Conservation (phyloP, 2,888 invertebrate species). For the Erynnis tages region DNA sequence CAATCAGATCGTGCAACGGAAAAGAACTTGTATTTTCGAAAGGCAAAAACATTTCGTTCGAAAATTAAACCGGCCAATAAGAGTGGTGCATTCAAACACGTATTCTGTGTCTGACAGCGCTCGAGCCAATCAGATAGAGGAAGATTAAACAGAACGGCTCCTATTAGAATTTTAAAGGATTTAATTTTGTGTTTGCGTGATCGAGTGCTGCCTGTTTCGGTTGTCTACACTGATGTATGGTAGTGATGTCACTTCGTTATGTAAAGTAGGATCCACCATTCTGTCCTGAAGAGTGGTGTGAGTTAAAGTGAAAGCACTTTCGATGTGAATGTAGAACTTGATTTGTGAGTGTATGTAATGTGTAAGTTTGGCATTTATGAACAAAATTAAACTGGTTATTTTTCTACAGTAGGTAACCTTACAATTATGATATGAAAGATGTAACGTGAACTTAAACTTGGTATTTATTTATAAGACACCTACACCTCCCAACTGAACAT, state of each 20-base stretch:
- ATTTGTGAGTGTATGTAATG: too few relatives aligned
- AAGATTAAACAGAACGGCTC: slow-evolving; percentile 65
- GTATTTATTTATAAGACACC: too few relatives aligned
- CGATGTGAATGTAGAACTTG: too few relatives aligned
- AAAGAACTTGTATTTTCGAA: slow-evolving; percentile 26
- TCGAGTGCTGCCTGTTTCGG: slow-evolving; percentile 21
- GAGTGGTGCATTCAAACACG: slow-evolving; percentile 66
- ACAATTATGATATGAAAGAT: too few relatives aligned
- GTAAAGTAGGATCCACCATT: slow-evolving; percentile 2
- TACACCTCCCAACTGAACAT: too few relatives aligned
- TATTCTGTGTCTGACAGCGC: slow-evolving; percentile 72
- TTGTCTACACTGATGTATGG: slow-evolving; percentile 1
- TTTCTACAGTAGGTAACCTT: too few relatives aligned
- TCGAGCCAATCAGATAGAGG: slow-evolving; percentile 70
- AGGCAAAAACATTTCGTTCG: slow-evolving; percentile 43
- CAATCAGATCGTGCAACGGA: slow-evolving; percentile 17
- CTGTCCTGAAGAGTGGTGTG: neutral
- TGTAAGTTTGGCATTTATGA: too few relatives aligned
- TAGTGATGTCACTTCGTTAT: slow-evolving; percentile 16
- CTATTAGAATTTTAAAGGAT: slow-evolving; percentile 64
- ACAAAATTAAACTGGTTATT: too few relatives aligned
- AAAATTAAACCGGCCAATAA: slow-evolving; percentile 58
- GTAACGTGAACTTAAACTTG: too few relatives aligned
- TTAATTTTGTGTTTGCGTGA: slow-evolving; percentile 40
- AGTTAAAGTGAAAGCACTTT: neutral